Evolutionary conservation across 2,888 invertebrate species (phyloP).

Genomic region (Norana najaformis): DNA sequence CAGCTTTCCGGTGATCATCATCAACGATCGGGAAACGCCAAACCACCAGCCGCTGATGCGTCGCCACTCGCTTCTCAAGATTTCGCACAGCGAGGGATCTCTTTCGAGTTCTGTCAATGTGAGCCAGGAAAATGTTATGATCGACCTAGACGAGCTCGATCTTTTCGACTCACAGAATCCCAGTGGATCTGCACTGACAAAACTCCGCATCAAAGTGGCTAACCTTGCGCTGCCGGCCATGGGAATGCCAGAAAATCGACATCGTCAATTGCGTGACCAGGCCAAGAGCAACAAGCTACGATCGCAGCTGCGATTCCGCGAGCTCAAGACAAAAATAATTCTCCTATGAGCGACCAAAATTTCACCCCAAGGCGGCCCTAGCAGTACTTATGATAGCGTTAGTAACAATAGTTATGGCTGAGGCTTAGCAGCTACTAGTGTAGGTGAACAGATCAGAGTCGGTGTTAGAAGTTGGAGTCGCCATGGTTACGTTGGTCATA

Average conservation of each 20-base stretch:
- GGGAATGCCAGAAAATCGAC: conserved; percentile 28
- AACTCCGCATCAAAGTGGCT: conserved; percentile 38
- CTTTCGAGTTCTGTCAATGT: conserved; percentile 29
- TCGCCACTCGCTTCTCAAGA: conserved; percentile 49
- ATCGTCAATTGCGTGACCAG: conserved; percentile 29
- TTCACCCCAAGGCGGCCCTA: not conserved
- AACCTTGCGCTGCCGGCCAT: conserved; percentile 36
- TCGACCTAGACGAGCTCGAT: conserved; percentile 30
- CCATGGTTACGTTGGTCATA: not conserved
- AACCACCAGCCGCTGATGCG: conserved; percentile 7
- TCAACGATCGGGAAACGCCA: conserved; percentile 21
- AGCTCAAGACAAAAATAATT: conserved; percentile 40
- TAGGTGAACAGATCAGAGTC: not conserved
- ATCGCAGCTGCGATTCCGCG: conserved; percentile 43
- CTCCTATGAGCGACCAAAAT: conserved; percentile 37
- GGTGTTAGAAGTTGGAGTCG: not conserved
- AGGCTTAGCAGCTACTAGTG: not conserved
- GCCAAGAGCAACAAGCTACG: conserved; percentile 39
- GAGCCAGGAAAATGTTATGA: not conserved
- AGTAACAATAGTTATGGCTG: not conserved
- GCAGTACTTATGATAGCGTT: not conserved
- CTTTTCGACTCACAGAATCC: not conserved
- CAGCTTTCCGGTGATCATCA: conserved; percentile 22
- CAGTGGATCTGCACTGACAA: conserved; percentile 34
- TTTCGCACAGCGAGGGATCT: conserved; percentile 52